Evolutionary conservation across 1,140 invertebrate genomes (phyloP).

Genomic region (Oreohelix idahoensis): DNA sequence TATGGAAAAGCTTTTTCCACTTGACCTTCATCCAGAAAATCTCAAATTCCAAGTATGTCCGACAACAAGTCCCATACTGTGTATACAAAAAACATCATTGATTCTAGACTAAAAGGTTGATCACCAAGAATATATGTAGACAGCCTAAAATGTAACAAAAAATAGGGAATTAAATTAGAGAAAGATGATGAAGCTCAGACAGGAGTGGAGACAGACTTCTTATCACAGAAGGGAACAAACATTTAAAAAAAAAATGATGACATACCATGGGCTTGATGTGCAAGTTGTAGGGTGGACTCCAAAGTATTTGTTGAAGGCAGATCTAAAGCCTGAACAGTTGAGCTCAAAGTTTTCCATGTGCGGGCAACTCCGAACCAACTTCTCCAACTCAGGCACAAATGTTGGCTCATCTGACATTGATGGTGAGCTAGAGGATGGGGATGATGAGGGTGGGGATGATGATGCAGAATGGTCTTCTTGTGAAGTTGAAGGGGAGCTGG

Average conservation of each 20-base stretch:
- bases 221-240: too few relatives aligned
- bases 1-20: too few relatives aligned
- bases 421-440: slow-evolving; percentile 22
- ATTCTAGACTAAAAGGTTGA: too few relatives aligned
- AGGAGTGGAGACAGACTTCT: too few relatives aligned
- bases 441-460: slow-evolving; percentile 26
- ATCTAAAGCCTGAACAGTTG: slow-evolving; percentile 44
- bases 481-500: slow-evolving; percentile 28
- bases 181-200: too few relatives aligned
- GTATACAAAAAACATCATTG: too few relatives aligned
- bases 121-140: too few relatives aligned
- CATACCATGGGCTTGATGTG: slow-evolving; percentile 44
- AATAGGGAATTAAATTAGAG: too few relatives aligned
- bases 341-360: slow-evolving; percentile 49
- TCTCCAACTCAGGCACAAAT: slow-evolving; percentile 39
- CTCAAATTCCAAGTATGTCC: too few relatives aligned
- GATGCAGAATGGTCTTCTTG: slow-evolving; percentile 36
- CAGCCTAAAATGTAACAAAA: too few relatives aligned
- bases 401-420: slow-evolving; percentile 25
- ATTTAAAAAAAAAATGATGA: not conserved
- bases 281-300: slow-evolving; percentile 38
- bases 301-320: slow-evolving; percentile 45
- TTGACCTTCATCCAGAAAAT: too few relatives aligned
- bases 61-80: too few relatives aligned
- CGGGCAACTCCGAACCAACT: slow-evolving; percentile 41